A percentile compares a stretch with the other conserved stretches of the same genome.
Conservation (phyloP, 2,113 vertebrate genomes). For the Tursiops truncatus region DNA sequence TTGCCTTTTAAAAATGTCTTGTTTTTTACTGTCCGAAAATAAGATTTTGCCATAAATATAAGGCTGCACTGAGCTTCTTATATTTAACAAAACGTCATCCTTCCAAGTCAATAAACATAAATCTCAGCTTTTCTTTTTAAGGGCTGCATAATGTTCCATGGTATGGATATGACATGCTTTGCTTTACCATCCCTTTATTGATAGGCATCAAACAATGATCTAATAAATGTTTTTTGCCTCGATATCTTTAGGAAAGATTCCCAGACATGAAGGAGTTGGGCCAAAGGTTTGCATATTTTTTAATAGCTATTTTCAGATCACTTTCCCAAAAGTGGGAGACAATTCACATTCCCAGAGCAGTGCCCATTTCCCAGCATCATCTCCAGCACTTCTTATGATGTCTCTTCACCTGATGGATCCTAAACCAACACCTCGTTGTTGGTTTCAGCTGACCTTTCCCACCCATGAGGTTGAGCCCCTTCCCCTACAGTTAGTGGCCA, state of each 20-base stretch:
- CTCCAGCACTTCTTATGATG: too few relatives aligned
- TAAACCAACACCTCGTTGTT: fast-evolving
- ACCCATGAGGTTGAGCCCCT: background rate
- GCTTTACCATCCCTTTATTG: fast-evolving
- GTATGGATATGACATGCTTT: background rate
- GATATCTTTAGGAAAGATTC: background rate
- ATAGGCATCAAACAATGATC: background rate
- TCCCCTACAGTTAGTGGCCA: background rate
- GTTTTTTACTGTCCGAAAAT: background rate
- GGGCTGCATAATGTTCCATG: fast-evolving
- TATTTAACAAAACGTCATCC: background rate
- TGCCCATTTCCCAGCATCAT: background rate
- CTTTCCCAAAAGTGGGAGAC: background rate
- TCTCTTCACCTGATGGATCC: fast-evolving
- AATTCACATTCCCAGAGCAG: background rate
- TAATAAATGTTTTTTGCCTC: too few relatives aligned
- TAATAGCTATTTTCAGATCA: background rate
- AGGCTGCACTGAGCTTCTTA: background rate
- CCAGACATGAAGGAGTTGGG: background rate
- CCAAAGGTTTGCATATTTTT: background rate
- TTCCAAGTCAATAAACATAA: background rate
- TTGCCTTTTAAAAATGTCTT: background rate
- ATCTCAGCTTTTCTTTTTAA: background rate
- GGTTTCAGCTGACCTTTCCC: background rate
- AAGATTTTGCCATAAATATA: background rate